Evolutionary conservation across 2,113 vertebrate genomes (phyloP), one percentile per base, ranked within the genome.

Genomic region (Syngnathus floridae): DNA sequence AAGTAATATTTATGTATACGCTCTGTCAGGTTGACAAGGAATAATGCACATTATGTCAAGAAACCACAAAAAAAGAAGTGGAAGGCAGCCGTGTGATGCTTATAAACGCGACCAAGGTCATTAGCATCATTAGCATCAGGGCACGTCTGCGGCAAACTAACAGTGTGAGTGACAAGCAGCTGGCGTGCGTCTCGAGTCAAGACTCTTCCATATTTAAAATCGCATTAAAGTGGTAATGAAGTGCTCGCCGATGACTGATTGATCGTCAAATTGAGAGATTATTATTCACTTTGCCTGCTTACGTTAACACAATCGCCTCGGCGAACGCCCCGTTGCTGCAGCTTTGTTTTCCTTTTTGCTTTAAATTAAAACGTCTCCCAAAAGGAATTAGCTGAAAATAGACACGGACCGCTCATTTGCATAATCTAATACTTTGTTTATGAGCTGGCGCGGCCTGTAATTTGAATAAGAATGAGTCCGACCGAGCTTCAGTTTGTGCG

Each of bases 381-480:
- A 88, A 88, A 86, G 89, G 82, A 91, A 91, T 90, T 88, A 88
- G 86, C 84, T 38, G 59, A 74, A 77, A 85, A 84, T 80, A 76
- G 88, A 86, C 86, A 82, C 85, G 71, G 84, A 70, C 87, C 75
- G 37, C 82, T 88, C 87, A 91, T 92, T 90, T 88, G 74, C 90
- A 91, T 90, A 91, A 92, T 90, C 85, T 86, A 92, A 89, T 91
- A 84, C 84, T 84, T 69, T 81, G 86, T 85, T 86, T 86, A 86
- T 87, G 85, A 89, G 81, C 69, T 68, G 57, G 54, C 26, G 54
- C 79, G 40, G 6, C 7, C n/a, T 54, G 73, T 74, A 80, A 86
- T 88, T 83, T 87, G 83, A 90, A 88, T 87, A 71, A 77, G 82
- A 90, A 88, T 85, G 81, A 83, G 71, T 26, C 52, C 75, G 81